Evolutionary conservation across 1,140 invertebrate genomes (phyloP).

Genomic region (Hesperophylax magnus): DNA sequence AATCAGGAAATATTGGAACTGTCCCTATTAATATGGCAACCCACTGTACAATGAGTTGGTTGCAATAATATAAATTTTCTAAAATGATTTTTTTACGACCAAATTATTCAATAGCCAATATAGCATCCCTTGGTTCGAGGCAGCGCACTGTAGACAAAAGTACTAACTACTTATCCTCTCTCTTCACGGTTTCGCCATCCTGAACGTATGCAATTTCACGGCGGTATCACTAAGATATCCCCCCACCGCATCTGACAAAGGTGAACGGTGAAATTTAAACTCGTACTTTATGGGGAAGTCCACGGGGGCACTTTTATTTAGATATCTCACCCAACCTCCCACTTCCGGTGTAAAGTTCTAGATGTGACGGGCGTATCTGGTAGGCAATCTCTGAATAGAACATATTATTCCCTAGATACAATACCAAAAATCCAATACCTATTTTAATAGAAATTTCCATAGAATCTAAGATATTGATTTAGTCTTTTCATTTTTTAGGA

Average conservation of each 20-base stretch:
- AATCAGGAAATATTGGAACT: too few relatives aligned
- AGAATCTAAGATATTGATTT: too few relatives aligned
- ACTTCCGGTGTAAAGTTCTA: not conserved
- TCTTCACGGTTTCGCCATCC: not conserved
- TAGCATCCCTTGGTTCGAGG: too few relatives aligned
- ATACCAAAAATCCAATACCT: too few relatives aligned
- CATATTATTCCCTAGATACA: too few relatives aligned
- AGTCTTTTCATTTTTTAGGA: too few relatives aligned
- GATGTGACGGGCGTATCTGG: not conserved
- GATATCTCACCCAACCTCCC: not conserved
- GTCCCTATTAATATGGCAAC: too few relatives aligned
- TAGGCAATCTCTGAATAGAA: not conserved
- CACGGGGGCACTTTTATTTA: conserved; percentile 46
- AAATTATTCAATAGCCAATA: too few relatives aligned
- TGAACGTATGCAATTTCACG: conserved; percentile 47
- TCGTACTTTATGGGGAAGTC: conserved; percentile 41
- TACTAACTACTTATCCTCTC: not conserved
- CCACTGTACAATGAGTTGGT: too few relatives aligned
- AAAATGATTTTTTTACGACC: too few relatives aligned
- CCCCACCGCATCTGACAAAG: conserved; percentile 46
- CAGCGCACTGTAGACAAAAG: not conserved
- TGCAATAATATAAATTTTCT: too few relatives aligned
- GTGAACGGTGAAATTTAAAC: conserved; percentile 51
- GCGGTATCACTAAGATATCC: conserved; percentile 11
- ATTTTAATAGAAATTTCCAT: too few relatives aligned